Evolutionary conservation across 2,888 invertebrate genomes (phyloP).

Genomic region (Drosophila monieri): DNA sequence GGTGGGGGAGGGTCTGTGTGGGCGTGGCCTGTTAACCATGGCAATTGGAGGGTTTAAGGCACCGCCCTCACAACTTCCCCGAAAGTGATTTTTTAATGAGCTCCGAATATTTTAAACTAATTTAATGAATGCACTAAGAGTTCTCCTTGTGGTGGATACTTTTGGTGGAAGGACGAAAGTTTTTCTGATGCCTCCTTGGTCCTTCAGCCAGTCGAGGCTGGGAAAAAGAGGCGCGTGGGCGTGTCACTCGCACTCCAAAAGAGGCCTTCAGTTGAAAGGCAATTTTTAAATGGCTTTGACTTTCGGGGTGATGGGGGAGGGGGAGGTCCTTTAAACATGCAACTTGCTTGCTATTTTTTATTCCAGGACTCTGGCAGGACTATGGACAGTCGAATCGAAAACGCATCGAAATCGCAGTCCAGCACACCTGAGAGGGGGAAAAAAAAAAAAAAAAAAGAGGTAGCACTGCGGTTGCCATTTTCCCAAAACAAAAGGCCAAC

Average conservation of each 20-base stretch:
- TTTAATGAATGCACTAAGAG: conserved; percentile 55
- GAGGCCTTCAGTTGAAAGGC: not conserved
- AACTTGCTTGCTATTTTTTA: not conserved
- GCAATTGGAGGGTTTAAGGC: conserved; percentile 14
- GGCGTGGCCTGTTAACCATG: conserved; percentile 24
- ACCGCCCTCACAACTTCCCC: not conserved
- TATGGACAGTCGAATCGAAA: no score
- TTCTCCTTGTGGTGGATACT: conserved; percentile 6
- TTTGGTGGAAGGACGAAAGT: not conserved
- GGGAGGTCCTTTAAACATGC: not conserved
- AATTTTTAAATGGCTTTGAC: conserved; percentile 33
- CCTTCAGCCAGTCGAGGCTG: conserved; percentile 10
- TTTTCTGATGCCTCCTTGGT: not conserved
- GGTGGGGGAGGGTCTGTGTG: not conserved
- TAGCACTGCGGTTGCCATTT: conserved; percentile 40
- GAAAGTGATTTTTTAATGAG: conserved; percentile 25
- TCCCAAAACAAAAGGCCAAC: conserved; percentile 49
- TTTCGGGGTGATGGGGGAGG: conserved; percentile 5
- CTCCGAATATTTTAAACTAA: conserved; percentile 33
- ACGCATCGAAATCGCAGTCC: conserved; percentile 17
- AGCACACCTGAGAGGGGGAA: not conserved
- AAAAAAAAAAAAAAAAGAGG: not conserved
- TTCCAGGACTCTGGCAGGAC: not conserved
- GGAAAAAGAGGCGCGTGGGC: conserved; percentile 17
- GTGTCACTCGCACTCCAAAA: conserved; percentile 17